Conservation (phyloP, 2,888 invertebrate genomes). For the Harpagoxenus sublaevis region DNA sequence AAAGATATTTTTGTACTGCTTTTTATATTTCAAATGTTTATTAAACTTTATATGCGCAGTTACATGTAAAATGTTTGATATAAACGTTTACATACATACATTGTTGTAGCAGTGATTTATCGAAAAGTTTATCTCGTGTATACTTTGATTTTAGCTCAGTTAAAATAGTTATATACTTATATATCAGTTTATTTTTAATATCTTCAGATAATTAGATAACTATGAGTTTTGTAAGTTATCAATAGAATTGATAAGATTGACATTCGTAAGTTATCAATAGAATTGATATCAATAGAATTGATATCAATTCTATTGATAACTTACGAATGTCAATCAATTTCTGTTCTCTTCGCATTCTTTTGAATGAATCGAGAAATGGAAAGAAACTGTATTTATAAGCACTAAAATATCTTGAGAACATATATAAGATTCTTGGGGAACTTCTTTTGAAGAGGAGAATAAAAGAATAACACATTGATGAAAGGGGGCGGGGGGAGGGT, state of each 20-base stretch:
- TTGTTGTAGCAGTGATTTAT: neutral
- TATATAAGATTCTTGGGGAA: too few species aligned
- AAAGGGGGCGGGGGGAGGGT: too few species aligned
- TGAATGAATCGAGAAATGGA: neutral
- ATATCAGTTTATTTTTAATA: neutral
- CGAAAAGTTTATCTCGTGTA: neutral
- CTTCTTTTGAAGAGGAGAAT: too few species aligned
- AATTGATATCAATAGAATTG: too few species aligned
- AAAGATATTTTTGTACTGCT: conserved; percentile 30
- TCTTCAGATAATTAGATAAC: neutral
- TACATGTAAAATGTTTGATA: neutral
- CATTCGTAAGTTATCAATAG: too few species aligned
- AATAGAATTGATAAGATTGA: too few species aligned
- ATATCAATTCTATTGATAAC: neutral
- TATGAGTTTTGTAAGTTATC: neutral
- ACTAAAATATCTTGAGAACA: too few species aligned
- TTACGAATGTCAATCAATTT: neutral
- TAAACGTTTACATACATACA: neutral
- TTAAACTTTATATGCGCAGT: neutral
- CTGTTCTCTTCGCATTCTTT: neutral
- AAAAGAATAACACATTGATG: too few species aligned
- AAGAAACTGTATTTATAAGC: neutral
- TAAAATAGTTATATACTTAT: neutral
- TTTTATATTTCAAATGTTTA: conserved; percentile 6
- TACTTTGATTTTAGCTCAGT: neutral